These are phyloP conservation scores for Phaethornis superciliosus DNA, from an alignment of 2,113 vertebrate species.

Conservation along the genomic window DNA sequence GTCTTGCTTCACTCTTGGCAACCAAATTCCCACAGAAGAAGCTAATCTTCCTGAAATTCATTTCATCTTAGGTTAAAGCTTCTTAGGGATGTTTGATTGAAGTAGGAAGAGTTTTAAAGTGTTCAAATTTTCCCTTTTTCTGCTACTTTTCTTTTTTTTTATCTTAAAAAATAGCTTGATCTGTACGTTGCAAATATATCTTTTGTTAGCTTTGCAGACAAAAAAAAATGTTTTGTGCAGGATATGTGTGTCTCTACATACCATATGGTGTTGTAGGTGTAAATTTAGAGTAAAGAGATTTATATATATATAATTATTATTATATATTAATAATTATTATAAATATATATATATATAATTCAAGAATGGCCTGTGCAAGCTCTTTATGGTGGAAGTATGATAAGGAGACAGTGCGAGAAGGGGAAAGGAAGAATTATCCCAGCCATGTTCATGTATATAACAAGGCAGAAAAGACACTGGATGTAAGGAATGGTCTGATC, in stretches of 20 bases:
- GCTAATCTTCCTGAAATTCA: constrained; percentile 6
- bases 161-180: background rate
- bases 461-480: background rate
- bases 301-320: no score
- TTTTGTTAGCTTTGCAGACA: background rate
- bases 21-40: background rate
- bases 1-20: background rate
- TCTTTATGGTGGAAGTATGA: background rate
- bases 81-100: constrained; percentile 1
- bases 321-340: no score
- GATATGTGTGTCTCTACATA: background rate
- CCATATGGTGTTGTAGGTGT: background rate
- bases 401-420: background rate
- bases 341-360: background rate
- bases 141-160: background rate
- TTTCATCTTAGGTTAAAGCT: constrained; percentile 11
- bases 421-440: background rate
- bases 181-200: background rate
- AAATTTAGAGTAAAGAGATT: background rate
- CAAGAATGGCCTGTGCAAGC: background rate
- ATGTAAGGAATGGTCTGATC: background rate
- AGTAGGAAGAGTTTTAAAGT: background rate
- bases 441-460: background rate
- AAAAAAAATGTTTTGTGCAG: fast-evolving
- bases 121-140: background rate